phyloP scores from a whole-genome alignment of 2,113 vertebrate species.

The Brachyhypopomus gauderio region DNA sequence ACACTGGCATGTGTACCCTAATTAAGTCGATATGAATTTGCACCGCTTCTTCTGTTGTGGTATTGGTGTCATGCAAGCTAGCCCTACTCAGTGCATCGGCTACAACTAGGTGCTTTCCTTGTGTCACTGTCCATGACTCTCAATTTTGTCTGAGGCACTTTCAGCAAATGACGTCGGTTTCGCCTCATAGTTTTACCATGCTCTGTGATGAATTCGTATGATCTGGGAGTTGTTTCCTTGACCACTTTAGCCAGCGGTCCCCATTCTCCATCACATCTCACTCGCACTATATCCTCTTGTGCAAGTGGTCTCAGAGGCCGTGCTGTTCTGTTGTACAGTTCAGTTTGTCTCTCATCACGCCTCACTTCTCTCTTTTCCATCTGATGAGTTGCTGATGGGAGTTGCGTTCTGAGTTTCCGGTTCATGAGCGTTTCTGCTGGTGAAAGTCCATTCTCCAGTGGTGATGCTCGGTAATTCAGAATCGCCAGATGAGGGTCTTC shows the following conservation, averaged over 20 bases:
- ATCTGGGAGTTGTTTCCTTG: constrained; percentile 32
- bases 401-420: constrained; percentile 4
- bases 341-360: not conserved
- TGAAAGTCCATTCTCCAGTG: constrained; percentile 28
- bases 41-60: constrained; percentile 27
- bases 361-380: not conserved
- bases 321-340: constrained; percentile 34
- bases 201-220: constrained; percentile 38
- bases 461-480: constrained; percentile 34
- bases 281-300: constrained; percentile 24
- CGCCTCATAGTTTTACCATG: constrained; percentile 32
- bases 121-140: no score
- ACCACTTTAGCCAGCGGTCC: constrained; percentile 24
- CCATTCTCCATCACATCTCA: constrained; percentile 40
- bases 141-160: no score
- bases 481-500: constrained; percentile 33
- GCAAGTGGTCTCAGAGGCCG: constrained; percentile 28
- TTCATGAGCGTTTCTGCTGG: constrained; percentile 44
- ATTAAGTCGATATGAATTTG: constrained; percentile 33
- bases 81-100: constrained; percentile 29
- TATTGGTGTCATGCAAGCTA: not conserved
- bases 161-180: no score
- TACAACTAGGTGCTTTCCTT: constrained; percentile 38
- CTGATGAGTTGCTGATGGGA: constrained; percentile 17
- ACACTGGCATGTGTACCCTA: constrained; percentile 28